These are phyloP conservation scores for Heliconius hortense DNA, from an alignment of 2,888 invertebrate species.

Conservation along the genomic window DNA sequence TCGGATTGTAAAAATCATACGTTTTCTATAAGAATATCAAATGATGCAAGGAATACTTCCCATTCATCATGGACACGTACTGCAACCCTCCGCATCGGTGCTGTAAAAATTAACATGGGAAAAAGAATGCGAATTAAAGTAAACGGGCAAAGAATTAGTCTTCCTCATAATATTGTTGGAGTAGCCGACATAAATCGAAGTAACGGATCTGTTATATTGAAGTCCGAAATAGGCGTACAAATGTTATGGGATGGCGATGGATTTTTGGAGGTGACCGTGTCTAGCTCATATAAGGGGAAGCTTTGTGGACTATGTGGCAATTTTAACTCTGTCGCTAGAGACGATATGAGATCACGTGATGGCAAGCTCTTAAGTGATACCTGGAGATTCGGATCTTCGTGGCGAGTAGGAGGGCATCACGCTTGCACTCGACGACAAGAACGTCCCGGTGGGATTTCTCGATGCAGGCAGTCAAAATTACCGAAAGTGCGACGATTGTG, in stretches of 20 bases:
- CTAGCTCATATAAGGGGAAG: constrained; percentile 86
- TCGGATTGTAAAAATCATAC: constrained; percentile 90
- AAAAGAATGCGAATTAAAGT: constrained; percentile 93
- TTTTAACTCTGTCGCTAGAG: constrained; percentile 92
- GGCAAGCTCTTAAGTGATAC: constrained; percentile 85
- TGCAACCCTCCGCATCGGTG: constrained; percentile 89
- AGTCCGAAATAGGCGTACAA: constrained; percentile 88
- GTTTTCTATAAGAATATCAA: constrained; percentile 94
- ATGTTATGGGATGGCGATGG: constrained; percentile 97
- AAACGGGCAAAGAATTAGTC: constrained; percentile 87
- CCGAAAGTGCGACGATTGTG: constrained; percentile 76
- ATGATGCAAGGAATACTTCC: constrained; percentile 90
- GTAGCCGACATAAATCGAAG: constrained; percentile 84
- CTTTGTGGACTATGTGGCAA: constrained; percentile 97
- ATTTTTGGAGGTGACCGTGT: constrained; percentile 93
- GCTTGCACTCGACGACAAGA: constrained; percentile 85
- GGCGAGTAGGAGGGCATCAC: constrained; percentile 92
- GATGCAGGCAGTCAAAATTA: constrained; percentile 74
- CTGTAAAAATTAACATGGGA: constrained; percentile 90
- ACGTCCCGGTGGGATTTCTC: constrained; percentile 66
- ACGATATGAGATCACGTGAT: constrained; percentile 89
- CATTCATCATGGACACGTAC: constrained; percentile 96
- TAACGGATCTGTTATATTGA: constrained; percentile 85
- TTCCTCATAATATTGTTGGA: constrained; percentile 85
- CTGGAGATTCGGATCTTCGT: constrained; percentile 91